Conservation (phyloP, 2,888 invertebrate genomes). For the Emmelina monodactyla region DNA sequence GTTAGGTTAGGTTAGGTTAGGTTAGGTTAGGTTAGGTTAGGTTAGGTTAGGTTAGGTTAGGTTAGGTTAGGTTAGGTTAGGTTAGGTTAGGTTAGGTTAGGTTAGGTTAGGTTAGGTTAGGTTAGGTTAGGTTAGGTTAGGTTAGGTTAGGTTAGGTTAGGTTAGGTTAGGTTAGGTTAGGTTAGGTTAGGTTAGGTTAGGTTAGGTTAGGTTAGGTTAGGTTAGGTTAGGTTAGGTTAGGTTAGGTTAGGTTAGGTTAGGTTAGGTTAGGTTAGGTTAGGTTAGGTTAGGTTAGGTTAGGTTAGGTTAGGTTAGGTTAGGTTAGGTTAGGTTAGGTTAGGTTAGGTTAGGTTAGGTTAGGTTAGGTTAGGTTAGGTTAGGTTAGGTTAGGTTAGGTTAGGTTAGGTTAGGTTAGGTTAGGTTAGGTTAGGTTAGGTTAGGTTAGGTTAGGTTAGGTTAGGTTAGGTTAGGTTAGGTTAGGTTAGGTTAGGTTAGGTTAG, state of each 20-base stretch:
- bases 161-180: slow-evolving; percentile 8
- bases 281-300: slow-evolving; percentile 2
- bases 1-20: slow-evolving; percentile 8
- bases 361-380: slow-evolving; percentile 10
- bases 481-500: slow-evolving; percentile 11
- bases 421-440: slow-evolving; percentile 11
- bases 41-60: slow-evolving; percentile 9
- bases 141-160: slow-evolving; percentile 7
- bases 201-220: slow-evolving; percentile 8
- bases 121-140: slow-evolving; percentile 8
- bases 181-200: slow-evolving; percentile 8
- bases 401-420: slow-evolving; percentile 11
- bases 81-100: slow-evolving; percentile 8
- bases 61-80: slow-evolving; percentile 8
- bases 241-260: slow-evolving; percentile 7
- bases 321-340: slow-evolving; percentile 10
- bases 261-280: slow-evolving; percentile 4
- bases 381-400: slow-evolving; percentile 11
- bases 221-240: slow-evolving; percentile 8
- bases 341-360: slow-evolving; percentile 10
- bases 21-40: slow-evolving; percentile 8
- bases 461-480: slow-evolving; percentile 11
- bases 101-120: slow-evolving; percentile 8
- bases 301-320: slow-evolving; percentile 7
- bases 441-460: slow-evolving; percentile 11